phyloP scores from a whole-genome alignment of 2,888 invertebrate genomes.

The Rhabditophanes sp. region DNA sequence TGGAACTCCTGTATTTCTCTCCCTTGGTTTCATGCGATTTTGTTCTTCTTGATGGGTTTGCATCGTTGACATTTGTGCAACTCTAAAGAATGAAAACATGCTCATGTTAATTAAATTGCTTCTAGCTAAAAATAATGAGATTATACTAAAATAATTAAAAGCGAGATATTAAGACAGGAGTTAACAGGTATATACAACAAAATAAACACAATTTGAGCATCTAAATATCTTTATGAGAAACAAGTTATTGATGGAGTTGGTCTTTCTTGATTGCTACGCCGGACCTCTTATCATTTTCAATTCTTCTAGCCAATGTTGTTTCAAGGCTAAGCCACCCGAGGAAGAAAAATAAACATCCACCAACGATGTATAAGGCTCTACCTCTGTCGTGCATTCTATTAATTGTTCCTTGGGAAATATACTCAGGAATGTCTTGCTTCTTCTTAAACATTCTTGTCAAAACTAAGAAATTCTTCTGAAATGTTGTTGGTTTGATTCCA shows the following conservation, averaged over 20 bases:
- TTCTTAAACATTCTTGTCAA: conserved; percentile 22
- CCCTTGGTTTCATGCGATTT: not conserved
- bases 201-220: too few relatives aligned
- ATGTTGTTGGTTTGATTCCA: conserved; percentile 25
- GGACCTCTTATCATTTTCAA: conserved; percentile 19
- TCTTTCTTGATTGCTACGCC: conserved; percentile 16
- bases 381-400: conserved; percentile 33
- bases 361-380: conserved; percentile 27
- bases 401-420: conserved; percentile 33
- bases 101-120: not conserved
- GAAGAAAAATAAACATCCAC: conserved; percentile 20
- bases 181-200: too few relatives aligned
- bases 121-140: not conserved
- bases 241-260: not conserved
- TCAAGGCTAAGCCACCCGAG: conserved; percentile 18
- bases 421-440: conserved; percentile 22
- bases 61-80: too few relatives aligned
- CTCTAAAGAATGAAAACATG: too few relatives aligned
- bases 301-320: conserved; percentile 12
- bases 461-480: conserved; percentile 26
- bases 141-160: not conserved
- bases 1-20: conserved; percentile 15
- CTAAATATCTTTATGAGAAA: too few relatives aligned
- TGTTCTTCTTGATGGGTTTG: not conserved
- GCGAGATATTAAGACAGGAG: not conserved